Conservation (phyloP, 2,113 vertebrate genomes). For the Procapra przewalskii region DNA sequence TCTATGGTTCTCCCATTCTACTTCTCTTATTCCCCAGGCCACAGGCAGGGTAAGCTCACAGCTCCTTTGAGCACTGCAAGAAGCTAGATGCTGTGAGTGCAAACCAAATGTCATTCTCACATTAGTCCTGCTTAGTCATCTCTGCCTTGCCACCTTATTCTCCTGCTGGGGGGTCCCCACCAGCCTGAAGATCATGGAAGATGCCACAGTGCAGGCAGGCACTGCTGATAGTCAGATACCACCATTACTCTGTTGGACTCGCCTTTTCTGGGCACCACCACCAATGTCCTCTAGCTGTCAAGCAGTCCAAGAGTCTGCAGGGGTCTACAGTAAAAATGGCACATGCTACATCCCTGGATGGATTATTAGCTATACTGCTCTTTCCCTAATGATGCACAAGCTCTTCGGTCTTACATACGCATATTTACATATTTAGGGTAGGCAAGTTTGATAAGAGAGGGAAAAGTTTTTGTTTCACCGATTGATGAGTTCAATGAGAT, state of each 20-base stretch:
- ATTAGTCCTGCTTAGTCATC: not conserved
- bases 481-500: not conserved
- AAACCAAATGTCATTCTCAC: not conserved
- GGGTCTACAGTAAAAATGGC: not conserved
- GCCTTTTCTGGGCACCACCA: not conserved
- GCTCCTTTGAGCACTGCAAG: not conserved
- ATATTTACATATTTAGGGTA: not conserved
- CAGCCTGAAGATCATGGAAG: not conserved
- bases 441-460: not conserved
- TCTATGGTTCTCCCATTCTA: not conserved
- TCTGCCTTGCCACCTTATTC: not conserved
- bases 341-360: accelerated
- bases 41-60: not conserved
- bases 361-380: not conserved
- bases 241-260: not conserved
- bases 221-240: not conserved
- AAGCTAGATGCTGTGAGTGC: not conserved
- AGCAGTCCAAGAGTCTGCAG: too few species aligned
- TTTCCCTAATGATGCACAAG: accelerated
- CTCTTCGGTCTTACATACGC: not conserved
- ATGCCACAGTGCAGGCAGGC: too few species aligned
- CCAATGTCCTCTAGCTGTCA: not conserved
- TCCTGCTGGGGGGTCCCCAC: not conserved
- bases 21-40: not conserved
- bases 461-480: not conserved